phyloP scores from a whole-genome alignment of 64 coral and sea anemone species.

The Pocillopora damicornis region DNA sequence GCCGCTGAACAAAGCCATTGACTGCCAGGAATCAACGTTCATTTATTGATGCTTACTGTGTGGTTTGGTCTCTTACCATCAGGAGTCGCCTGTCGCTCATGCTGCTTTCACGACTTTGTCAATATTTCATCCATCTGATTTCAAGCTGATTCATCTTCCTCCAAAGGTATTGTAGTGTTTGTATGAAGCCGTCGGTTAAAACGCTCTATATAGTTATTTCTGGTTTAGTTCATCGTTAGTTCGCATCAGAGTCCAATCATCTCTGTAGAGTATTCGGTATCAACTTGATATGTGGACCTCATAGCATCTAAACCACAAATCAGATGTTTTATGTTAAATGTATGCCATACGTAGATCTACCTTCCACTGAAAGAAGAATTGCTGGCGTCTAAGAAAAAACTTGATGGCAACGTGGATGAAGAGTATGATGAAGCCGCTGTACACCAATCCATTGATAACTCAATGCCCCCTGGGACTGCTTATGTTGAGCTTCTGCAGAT shows the following conservation, averaged over 20 bases:
- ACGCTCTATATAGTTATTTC: no score
- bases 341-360: constrained; percentile 17
- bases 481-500: constrained; percentile 31
- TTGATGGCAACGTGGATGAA: neutral
- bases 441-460: constrained; percentile 34
- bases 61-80: neutral
- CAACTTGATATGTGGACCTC: no score
- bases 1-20: no score
- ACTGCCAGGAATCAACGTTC: no score
- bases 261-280: no score
- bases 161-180: constrained; percentile 46
- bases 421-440: constrained; percentile 3
- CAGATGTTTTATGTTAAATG: no score
- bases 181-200: no score
- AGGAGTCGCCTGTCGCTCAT: constrained; percentile 50
- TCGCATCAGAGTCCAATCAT: no score
- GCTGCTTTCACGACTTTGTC: constrained; percentile 76
- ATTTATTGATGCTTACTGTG: neutral
- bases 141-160: constrained; percentile 67
- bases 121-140: constrained; percentile 53
- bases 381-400: neutral
- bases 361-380: constrained; percentile 35
- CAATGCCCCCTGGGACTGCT: constrained; percentile 28
- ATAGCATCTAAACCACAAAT: no score
- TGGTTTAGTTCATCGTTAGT: no score